Conservation (phyloP, 1,140 invertebrate genomes). For the Eumeta japonica region DNA sequence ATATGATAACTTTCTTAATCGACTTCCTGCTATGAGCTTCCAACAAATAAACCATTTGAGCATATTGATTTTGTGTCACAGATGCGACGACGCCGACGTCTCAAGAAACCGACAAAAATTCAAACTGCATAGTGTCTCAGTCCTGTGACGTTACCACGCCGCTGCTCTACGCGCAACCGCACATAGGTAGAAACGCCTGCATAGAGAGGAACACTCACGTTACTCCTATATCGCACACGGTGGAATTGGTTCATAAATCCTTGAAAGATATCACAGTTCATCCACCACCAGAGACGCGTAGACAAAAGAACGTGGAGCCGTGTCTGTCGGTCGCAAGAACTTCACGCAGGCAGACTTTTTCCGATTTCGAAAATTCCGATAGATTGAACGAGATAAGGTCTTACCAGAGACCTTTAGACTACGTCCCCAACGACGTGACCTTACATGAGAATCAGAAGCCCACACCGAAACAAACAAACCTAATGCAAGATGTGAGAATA, state of each 20-base stretch:
- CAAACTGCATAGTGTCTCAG: constrained; percentile 25
- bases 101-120: constrained; percentile 34
- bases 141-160: constrained; percentile 38
- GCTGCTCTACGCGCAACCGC: constrained; percentile 65
- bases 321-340: constrained; percentile 35
- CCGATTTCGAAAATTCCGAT: constrained; percentile 29
- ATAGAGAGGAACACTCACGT: constrained; percentile 80
- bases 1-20: too few species aligned
- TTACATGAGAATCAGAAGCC: constrained; percentile 58
- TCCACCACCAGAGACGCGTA: constrained; percentile 20
- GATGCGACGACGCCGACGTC: constrained; percentile 16
- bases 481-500: constrained; percentile 34
- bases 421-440: constrained; percentile 75
- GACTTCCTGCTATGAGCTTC: too few species aligned
- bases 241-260: constrained; percentile 72
- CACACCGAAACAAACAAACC: constrained; percentile 43
- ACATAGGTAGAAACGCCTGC: constrained; percentile 87
- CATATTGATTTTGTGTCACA: constrained; percentile 7
- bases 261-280: constrained; percentile 59
- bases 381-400: constrained; percentile 39
- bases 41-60: too few species aligned
- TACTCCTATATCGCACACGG: constrained; percentile 52
- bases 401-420: constrained; percentile 65
- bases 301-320: constrained; percentile 22
- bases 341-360: constrained; percentile 16